Base-by-base conservation (phyloP, 2,888 invertebrate species). In the Dasypolia templi region DNA sequence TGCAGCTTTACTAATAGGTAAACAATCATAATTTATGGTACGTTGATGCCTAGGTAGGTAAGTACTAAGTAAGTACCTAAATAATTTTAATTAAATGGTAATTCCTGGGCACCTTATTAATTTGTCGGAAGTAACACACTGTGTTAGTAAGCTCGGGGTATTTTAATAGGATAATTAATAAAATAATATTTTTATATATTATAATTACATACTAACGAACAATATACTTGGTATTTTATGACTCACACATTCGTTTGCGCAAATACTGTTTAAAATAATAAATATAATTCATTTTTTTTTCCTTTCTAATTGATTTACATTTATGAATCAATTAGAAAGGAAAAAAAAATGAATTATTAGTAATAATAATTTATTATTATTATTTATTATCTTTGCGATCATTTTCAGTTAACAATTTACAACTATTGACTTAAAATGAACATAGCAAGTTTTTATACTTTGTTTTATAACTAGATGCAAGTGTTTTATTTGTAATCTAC, bases 161-260 rank as follows among this genome's bases (percentile, higher is more conserved):
- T 69, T 81, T 65, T 68, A 56, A n/a, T 53, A 32, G 42, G 22
- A 32, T 46, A 67, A 26, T 4, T 35, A 56, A 55, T 61, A 32
- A 51, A n/a, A 42, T 32, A 32, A 26, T 61, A n/a, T 59, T 22
- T 35, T 29, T 35, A 5, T 6, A 29, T 64, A 7, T 46, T n/a
- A n/a, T n/a, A n/a, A n/a, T n/a, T n/a, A 58, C 42, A 44, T 59
- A 22, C 4, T 35, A 35, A 42, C 17, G 35, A n/a, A n/a, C n/a
- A n/a, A n/a, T n/a, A 17, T 64, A 64, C 17, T 58, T n/a, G 19
- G 39, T 32, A 65, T 61, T 49, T 17, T 22, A 39, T 73, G 65
- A 72, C 5, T 69, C 53, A 82, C 51, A 70, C 75, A 82, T 82
- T 79, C 53, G 70, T 77, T 42, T 46, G 26, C 83, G 72, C 66